Conservation (phyloP, 1,140 invertebrate genomes). For the Lanistes nyassanus region DNA sequence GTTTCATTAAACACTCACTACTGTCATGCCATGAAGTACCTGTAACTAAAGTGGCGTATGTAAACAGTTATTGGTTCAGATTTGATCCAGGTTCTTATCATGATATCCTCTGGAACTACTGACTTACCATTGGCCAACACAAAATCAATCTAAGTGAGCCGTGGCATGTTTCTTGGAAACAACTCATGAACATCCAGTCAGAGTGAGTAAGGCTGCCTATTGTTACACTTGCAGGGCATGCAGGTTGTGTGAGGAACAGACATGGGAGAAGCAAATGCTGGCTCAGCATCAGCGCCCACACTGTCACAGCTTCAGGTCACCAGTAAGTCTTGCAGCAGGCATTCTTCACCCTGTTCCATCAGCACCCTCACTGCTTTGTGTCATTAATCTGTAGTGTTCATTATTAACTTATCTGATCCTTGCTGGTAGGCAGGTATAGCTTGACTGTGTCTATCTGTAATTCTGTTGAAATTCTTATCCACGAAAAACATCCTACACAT, state of each 20-base stretch:
- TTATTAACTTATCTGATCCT: neutral
- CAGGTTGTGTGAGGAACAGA: slow-evolving; percentile 9
- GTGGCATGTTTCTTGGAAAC: too few species aligned
- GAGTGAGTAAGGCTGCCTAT: too few species aligned
- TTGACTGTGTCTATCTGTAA: neutral
- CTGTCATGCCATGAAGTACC: too few species aligned
- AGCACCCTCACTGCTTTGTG: neutral
- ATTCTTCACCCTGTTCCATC: neutral
- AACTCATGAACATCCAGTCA: too few species aligned
- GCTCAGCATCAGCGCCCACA: slow-evolving; percentile 40
- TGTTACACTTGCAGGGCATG: too few species aligned
- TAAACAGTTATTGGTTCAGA: too few species aligned
- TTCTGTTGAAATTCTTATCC: neutral
- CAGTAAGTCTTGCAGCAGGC: slow-evolving; percentile 36
- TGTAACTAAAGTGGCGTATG: too few species aligned
- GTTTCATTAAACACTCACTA: too few species aligned
- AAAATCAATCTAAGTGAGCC: too few species aligned
- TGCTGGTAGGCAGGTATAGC: neutral
- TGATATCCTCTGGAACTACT: too few species aligned
- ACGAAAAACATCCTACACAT: neutral
- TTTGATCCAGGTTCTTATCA: too few species aligned
- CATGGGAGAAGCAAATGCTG: slow-evolving; percentile 55
- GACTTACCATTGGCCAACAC: too few species aligned
- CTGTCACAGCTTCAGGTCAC: slow-evolving; percentile 56
- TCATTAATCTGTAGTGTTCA: neutral